These are phyloP conservation scores for Pristiophorus japonicus DNA, from an alignment of 2,113 vertebrate species.

Conservation along the genomic window DNA sequence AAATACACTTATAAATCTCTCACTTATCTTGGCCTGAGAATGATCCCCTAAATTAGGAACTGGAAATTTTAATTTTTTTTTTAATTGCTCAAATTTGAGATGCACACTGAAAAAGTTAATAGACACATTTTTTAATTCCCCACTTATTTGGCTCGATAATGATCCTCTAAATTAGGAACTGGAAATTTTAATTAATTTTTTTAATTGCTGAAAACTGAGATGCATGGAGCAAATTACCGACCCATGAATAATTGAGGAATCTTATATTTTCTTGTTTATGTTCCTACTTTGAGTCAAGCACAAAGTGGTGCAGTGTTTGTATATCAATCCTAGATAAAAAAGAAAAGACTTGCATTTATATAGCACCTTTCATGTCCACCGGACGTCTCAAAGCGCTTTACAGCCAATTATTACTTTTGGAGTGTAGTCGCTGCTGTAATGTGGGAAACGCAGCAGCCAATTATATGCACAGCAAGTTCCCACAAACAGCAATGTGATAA, in stretches of 20 bases:
- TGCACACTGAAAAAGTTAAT: background rate
- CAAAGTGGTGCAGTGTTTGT: background rate
- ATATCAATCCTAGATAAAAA: too few relatives aligned
- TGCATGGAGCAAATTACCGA: background rate
- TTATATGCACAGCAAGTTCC: too few relatives aligned
- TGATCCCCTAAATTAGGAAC: background rate
- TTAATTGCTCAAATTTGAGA: background rate
- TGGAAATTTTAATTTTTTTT: background rate
- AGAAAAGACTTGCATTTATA: too few relatives aligned
- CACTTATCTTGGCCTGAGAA: background rate
- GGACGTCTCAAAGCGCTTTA: too few relatives aligned
- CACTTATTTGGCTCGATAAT: background rate
- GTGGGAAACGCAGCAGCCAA: too few relatives aligned
- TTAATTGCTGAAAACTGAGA: background rate
- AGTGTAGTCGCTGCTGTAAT: too few relatives aligned
- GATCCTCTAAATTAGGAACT: background rate
- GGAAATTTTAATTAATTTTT: background rate
- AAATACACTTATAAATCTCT: background rate
- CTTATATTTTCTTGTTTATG: background rate
- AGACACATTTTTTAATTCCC: background rate
- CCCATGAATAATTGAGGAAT: background rate
- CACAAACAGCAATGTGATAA: too few relatives aligned
- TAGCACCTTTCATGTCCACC: too few relatives aligned
- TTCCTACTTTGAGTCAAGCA: background rate
- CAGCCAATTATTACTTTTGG: too few relatives aligned